Base-by-base conservation (phyloP, 2,113 vertebrate species). In the Ptychochromis oligacanthus region DNA sequence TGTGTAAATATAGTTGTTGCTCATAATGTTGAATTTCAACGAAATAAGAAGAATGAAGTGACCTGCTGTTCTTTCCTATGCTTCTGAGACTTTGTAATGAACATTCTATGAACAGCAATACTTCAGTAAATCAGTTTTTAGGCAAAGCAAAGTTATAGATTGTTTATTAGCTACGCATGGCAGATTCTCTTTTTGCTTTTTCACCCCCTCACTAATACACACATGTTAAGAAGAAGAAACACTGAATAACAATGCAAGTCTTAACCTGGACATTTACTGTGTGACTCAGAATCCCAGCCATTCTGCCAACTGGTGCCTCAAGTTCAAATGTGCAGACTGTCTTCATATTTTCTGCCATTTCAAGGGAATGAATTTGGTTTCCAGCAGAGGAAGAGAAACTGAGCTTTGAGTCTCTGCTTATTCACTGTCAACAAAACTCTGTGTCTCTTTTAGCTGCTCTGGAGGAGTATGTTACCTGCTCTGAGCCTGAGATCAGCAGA, bases 241-340 rank as follows among this genome's bases (percentile, higher is more conserved):
- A 9, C 15, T 3, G 58, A 60, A 59, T 7, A 31, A 59, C 26
- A 59, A 14, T 60, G 17, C 13, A 31, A 31, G 15, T 59, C 15
- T 60, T 24, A 28, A 1, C 28, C 0, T 18, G 2, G 24, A 0
- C 2, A 60, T n/a, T n/a, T n/a, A n/a, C n/a, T n/a, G n/a, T n/a
- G n/a, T n/a, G n/a, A n/a, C n/a, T n/a, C n/a, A n/a, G n/a, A n/a
- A 15, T 60, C 26, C 26, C 17, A 10, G 4, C 58, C 26, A 60
- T 60, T 60, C 26, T 60, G 24, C 58, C 58, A 60, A 31, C 14
- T 28, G 28, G 57, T 26, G 28, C 24, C 57, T 58, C 26, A 60
- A 31, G 58, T 60, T 4, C 1, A 60, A 60, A 31, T 31, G 26
- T 60, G 7, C 15, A 60, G 31, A 59, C 17, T 31, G 14, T 28